Conservation (phyloP, 2,797 vertebrate genomes). For the Eulemur albifrons region DNA sequence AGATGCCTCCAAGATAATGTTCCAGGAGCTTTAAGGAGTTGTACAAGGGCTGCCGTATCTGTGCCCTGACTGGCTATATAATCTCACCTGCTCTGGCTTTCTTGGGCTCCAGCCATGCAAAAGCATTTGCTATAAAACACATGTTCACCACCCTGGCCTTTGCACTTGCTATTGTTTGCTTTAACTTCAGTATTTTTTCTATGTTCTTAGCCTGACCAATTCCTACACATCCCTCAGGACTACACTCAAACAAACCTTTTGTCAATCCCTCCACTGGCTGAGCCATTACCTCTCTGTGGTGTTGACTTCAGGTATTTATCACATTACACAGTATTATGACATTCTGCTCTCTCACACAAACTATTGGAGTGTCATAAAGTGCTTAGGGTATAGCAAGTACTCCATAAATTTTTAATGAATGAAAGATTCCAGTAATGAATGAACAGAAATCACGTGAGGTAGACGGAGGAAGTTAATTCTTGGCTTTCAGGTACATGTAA, state of each 20-base stretch:
- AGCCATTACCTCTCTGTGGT: background rate
- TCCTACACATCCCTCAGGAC: background rate
- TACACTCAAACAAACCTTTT: background rate
- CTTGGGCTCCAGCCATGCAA: background rate
- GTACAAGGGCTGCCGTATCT: background rate
- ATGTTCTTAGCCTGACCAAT: background rate
- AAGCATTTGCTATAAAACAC: background rate
- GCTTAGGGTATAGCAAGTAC: background rate
- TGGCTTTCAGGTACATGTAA: background rate
- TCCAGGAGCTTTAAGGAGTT: background rate
- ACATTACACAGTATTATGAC: background rate
- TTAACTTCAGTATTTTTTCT: background rate
- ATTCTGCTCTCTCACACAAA: background rate
- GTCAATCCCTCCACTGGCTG: background rate
- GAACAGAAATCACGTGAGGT: background rate
- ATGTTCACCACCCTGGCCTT: background rate
- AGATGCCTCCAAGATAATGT: background rate
- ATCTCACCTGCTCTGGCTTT: background rate
- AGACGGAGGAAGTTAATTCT: background rate
- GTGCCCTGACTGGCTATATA: background rate
- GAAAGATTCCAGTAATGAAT: constrained; percentile 4
- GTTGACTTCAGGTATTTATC: background rate
- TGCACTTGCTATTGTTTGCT: background rate
- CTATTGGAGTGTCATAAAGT: background rate
- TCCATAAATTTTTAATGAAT: background rate